Evolutionary conservation across 2,797 vertebrate species (phyloP).

Genomic region (Diplodus puntazzo): DNA sequence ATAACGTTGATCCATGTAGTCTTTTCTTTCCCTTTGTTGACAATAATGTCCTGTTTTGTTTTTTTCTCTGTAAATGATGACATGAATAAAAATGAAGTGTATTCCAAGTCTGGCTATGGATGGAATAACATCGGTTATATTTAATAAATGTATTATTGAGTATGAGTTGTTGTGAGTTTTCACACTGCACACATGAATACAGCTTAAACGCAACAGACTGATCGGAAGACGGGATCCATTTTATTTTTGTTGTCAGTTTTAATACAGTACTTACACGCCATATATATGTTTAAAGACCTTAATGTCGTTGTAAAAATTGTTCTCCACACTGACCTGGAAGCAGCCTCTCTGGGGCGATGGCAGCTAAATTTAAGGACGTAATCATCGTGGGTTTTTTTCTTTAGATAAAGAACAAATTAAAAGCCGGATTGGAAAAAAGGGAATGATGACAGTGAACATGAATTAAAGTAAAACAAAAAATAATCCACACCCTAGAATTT

Average conservation of each 20-base stretch:
- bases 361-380: not conserved
- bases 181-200: not conserved
- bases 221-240: no score
- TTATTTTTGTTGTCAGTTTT: no score
- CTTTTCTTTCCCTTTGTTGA: conserved; percentile 51
- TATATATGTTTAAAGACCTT: no score
- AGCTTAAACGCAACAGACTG: not conserved
- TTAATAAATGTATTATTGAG: conserved; percentile 75
- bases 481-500: not conserved
- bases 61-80: conserved; percentile 69
- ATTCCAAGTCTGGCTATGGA: conserved; percentile 72
- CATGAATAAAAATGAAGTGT: conserved; percentile 74
- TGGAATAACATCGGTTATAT: conserved; percentile 70
- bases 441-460: not conserved
- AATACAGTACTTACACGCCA: no score
- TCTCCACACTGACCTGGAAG: no score
- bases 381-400: no score
- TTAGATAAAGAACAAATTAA: not conserved
- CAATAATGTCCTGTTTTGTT: conserved; percentile 36
- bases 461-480: not conserved
- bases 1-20: conserved; percentile 74
- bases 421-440: not conserved
- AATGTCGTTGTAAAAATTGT: no score
- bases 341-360: no score
- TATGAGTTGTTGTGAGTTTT: conserved; percentile 18